Evolutionary conservation across 1,140 invertebrate species (phyloP).

Genomic region (Euwallacea similis): DNA sequence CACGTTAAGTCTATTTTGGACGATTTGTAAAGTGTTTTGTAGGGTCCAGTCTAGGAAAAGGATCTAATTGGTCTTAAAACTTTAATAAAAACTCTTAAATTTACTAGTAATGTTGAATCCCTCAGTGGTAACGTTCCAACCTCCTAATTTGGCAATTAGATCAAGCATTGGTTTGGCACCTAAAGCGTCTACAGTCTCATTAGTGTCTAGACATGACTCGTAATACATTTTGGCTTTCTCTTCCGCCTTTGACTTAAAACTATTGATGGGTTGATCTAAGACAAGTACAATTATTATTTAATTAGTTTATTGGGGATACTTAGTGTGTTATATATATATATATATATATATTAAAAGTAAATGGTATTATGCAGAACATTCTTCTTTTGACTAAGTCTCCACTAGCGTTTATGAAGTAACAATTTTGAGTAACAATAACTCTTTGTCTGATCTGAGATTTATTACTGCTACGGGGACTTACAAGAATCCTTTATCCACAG

Average conservation of each 20-base stretch:
- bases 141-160: conserved; percentile 71
- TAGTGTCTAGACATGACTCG: conserved; percentile 88
- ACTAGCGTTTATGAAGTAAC: no score
- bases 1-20: conserved; percentile 87
- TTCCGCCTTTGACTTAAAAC: conserved; percentile 78
- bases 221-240: conserved; percentile 90
- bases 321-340: no score
- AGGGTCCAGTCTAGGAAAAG: conserved; percentile 67
- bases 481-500: no score
- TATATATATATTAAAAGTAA: no score
- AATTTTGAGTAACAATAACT: no score
- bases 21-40: conserved; percentile 73
- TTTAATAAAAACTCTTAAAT: background rate
- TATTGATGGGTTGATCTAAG: conserved; percentile 62
- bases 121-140: conserved; percentile 60
- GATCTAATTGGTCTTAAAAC: background rate
- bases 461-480: no score
- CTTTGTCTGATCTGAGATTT: no score
- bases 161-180: conserved; percentile 79
- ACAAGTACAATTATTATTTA: background rate
- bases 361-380: no score
- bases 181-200: conserved; percentile 85
- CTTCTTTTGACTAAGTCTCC: no score
- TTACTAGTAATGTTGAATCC: conserved; percentile 57
- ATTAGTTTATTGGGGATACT: no score